Evolutionary conservation across 2,888 invertebrate species (phyloP).

Genomic region (Bombylius discolor): DNA sequence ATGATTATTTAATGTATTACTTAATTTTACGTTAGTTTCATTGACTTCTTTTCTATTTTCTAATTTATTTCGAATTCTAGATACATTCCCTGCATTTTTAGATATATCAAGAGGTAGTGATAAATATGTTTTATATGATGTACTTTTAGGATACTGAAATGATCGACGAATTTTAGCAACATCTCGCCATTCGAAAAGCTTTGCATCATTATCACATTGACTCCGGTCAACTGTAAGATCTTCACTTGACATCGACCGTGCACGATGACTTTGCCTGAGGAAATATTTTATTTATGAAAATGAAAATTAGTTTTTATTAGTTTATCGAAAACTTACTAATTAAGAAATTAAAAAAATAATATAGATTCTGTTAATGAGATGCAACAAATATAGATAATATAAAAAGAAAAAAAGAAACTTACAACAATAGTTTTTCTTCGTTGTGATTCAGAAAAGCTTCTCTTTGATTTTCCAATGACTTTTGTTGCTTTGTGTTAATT

Average conservation of each 20-base stretch:
- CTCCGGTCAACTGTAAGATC: conserved; percentile 37
- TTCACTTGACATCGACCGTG: conserved; percentile 39
- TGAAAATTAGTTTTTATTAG: neutral
- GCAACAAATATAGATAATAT: neutral
- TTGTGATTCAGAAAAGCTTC: neutral
- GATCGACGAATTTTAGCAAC: conserved; percentile 51
- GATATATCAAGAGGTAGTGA: conserved; percentile 33
- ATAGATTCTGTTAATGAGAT: neutral
- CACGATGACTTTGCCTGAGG: conserved; percentile 23
- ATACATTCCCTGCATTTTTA: conserved; percentile 40
- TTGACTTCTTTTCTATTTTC: conserved; percentile 37
- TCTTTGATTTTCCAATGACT: conserved; percentile 3
- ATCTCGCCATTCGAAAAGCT: conserved; percentile 50
- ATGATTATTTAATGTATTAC: too few relatives aligned
- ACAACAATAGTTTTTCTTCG: neutral
- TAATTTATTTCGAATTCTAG: conserved; percentile 41
- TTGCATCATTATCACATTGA: conserved; percentile 30
- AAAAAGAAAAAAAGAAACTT: neutral
- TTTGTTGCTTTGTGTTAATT: neutral
- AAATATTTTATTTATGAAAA: neutral
- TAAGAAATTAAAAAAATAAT: neutral
- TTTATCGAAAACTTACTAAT: neutral
- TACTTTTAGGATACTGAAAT: conserved; percentile 49
- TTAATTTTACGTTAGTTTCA: too few relatives aligned
- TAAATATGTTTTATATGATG: conserved; percentile 16